Percentiles rank a stretch among this genome's conserved stretches.
These are phyloP conservation scores for Apotomis turbidana DNA, from an alignment of 2,888 invertebrate species.

Conservation along the genomic window DNA sequence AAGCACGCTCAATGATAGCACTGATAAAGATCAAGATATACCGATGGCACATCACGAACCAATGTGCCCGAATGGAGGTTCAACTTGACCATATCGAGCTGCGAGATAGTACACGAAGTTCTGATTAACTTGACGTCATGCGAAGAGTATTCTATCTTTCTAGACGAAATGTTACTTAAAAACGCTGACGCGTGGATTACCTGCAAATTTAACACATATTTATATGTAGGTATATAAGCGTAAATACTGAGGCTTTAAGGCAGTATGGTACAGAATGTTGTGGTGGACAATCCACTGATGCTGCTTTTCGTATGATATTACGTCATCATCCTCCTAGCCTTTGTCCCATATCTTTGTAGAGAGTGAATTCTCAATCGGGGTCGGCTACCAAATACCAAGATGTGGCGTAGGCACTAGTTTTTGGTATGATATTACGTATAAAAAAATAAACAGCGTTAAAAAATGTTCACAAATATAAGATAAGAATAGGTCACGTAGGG, in stretches of 20 bases:
- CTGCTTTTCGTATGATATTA: not conserved
- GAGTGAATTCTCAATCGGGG: too few relatives aligned
- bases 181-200: not conserved
- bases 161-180: constrained; percentile 22
- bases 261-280: too few relatives aligned
- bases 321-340: too few relatives aligned
- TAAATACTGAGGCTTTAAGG: too few relatives aligned
- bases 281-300: not conserved
- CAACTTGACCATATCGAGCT: constrained; percentile 51
- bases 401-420: too few relatives aligned
- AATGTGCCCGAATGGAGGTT: constrained; percentile 55
- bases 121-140: constrained; percentile 49
- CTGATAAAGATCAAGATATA: constrained; percentile 73
- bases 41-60: constrained; percentile 53
- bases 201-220: not conserved
- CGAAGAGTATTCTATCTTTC: constrained; percentile 38
- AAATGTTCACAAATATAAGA: too few relatives aligned
- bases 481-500: too few relatives aligned
- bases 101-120: constrained; percentile 66
- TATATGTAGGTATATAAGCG: too few relatives aligned
- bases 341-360: too few relatives aligned
- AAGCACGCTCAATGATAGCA: constrained; percentile 70
- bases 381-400: too few relatives aligned
- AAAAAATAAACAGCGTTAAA: too few relatives aligned
- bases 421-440: not conserved